phyloP scores from a whole-genome alignment of 2,888 invertebrate species.

The Chaitophorus viminalis region DNA sequence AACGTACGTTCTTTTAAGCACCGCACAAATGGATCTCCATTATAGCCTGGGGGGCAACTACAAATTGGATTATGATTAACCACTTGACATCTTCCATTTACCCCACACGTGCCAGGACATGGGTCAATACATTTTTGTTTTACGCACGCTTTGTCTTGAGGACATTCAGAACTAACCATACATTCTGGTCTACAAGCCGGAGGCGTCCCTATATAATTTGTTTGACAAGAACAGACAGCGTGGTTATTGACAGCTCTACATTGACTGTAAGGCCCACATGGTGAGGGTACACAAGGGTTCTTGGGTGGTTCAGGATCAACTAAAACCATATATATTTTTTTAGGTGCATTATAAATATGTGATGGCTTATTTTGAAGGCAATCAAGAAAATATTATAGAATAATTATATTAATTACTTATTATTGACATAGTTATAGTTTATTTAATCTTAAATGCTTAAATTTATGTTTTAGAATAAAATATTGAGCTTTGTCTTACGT shows the following conservation, averaged over 20 bases:
- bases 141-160: conserved; percentile 82
- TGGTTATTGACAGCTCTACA: conserved; percentile 79
- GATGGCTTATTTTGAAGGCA: too few relatives aligned
- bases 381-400: too few relatives aligned
- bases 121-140: conserved; percentile 84
- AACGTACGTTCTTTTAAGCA: conserved; percentile 77
- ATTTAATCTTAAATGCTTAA: conserved; percentile 62
- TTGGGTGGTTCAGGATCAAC: conserved; percentile 68
- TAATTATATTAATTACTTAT: too few relatives aligned
- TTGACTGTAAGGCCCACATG: conserved; percentile 81
- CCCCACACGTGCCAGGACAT: conserved; percentile 84
- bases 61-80: conserved; percentile 88
- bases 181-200: conserved; percentile 84
- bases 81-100: conserved; percentile 82
- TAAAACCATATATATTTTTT: conserved; percentile 22
- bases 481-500: conserved; percentile 67
- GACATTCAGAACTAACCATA: conserved; percentile 83
- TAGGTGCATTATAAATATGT: too few relatives aligned
- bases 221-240: conserved; percentile 83
- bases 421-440: conserved; percentile 51
- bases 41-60: conserved; percentile 79
- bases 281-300: conserved; percentile 79
- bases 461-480: conserved; percentile 50
- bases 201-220: conserved; percentile 82
- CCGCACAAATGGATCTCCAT: conserved; percentile 84